Conservation (phyloP, 2,888 invertebrate species). For the Polyommatus iphigenia region DNA sequence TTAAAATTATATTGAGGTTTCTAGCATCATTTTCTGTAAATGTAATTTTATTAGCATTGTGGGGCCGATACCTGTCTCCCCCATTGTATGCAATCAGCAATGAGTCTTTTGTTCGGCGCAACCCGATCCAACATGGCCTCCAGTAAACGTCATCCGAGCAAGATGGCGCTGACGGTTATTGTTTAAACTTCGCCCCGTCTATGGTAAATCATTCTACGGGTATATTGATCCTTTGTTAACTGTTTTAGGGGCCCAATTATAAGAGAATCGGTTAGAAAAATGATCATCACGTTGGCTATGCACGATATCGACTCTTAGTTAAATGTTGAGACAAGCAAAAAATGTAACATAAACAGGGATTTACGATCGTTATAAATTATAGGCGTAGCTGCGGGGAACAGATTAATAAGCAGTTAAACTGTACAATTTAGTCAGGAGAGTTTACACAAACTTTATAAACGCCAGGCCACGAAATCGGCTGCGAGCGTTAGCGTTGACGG, state of each 20-base stretch:
- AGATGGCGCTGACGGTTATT: slow-evolving; percentile 67
- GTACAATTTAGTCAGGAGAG: slow-evolving; percentile 62
- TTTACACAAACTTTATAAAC: slow-evolving; percentile 69
- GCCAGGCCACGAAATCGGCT: neutral
- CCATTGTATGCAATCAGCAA: slow-evolving; percentile 58
- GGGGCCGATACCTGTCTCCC: slow-evolving; percentile 48
- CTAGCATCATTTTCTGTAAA: too few species aligned
- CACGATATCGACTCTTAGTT: neutral
- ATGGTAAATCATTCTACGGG: slow-evolving; percentile 28
- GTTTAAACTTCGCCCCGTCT: slow-evolving; percentile 48
- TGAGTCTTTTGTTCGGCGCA: slow-evolving; percentile 63
- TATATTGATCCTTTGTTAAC: slow-evolving; percentile 29
- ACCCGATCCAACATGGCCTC: slow-evolving; percentile 57
- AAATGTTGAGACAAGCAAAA: slow-evolving; percentile 27
- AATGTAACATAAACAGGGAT: slow-evolving; percentile 45
- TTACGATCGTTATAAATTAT: slow-evolving; percentile 65
- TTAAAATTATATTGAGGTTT: too few species aligned
- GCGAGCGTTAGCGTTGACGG: neutral
- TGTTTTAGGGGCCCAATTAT: slow-evolving; percentile 4
- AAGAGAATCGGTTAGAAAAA: neutral
- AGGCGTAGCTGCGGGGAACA: slow-evolving; percentile 63
- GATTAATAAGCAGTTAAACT: slow-evolving; percentile 69
- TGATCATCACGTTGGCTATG: neutral
- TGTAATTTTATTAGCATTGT: slow-evolving; percentile 39
- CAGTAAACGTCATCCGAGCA: slow-evolving; percentile 55